Base-by-base conservation (phyloP, 2,113 vertebrate genomes). In the Platichthys flesus region DNA sequence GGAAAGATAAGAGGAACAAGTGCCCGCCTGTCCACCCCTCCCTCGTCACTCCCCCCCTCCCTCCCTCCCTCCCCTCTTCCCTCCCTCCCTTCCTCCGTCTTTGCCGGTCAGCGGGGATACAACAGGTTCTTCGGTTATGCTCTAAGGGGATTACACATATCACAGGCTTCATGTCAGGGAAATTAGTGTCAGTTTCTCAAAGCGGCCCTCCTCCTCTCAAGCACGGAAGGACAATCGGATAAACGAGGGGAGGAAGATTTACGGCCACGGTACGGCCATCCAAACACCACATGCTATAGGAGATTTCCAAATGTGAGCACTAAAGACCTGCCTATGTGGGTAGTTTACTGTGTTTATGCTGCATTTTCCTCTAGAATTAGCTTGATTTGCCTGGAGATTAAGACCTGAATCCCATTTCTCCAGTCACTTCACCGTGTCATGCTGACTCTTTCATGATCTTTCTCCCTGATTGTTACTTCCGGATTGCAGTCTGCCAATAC, bases 131-230 rank as follows among this genome's bases (percentile, higher is more conserved):
- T 70, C 12, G 10, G 83, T 73, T 77, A 63, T 59, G 78, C 81
- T 90, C 67, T 86, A 84, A 91, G 68, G 76, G 84, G 86, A 91
- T 91, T 88, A 90, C 85, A 86, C 76, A 85, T 87, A 83, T 88
- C 83, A 58, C 86, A 79, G 78, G 75, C 84, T 86, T 86, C 83
- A 65, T 83, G 89, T 90, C 88, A 86, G 78, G 68, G 71, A 76
- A 81, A 88, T 89, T 85, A 84, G 89, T 66, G 82, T 84, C 84
- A 76, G 74, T 78, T 82, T 69, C 78, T 85, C 81, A 45, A 28
- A 26, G 70, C 47, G 28, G 75, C 20, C 75, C 49, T 83, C 74
- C 80, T 74, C 67, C 71, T 85, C 81, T 71, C 35, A 47, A 42
- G 16, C 74, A 55, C 58, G 62, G 71, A 51, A 81, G 85, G 81